phyloP scores from a whole-genome alignment of 2,113 vertebrate genomes.

The Burhinus oedicnemus region DNA sequence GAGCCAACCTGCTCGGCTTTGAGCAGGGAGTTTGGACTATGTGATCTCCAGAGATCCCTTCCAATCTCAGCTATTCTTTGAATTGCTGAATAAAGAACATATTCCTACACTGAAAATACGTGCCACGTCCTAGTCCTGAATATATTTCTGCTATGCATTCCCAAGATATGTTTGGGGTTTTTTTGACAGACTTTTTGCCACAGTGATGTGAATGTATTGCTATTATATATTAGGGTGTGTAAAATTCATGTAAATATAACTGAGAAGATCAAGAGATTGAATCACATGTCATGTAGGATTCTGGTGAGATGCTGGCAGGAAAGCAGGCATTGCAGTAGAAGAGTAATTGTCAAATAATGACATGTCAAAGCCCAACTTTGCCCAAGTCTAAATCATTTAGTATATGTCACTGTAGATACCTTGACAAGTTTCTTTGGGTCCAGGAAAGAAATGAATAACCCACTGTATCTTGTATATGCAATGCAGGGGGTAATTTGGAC shows the following conservation, averaged over 20 bases:
- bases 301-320: slow-evolving; percentile 26
- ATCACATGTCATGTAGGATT: slow-evolving; percentile 17
- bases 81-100: neutral
- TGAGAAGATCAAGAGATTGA: slow-evolving; percentile 43
- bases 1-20: neutral
- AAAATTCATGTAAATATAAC: slow-evolving; percentile 38
- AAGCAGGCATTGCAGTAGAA: slow-evolving; percentile 29
- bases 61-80: neutral
- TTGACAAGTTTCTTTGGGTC: slow-evolving; percentile 63
- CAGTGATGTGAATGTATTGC: neutral
- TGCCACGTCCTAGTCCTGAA: neutral
- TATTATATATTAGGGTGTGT: neutral
- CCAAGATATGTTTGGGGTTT: neutral
- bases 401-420: slow-evolving; percentile 19
- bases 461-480: slow-evolving; percentile 36
- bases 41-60: neutral
- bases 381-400: slow-evolving; percentile 42
- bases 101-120: rapidly evolving
- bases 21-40: neutral
- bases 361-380: slow-evolving; percentile 36
- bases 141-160: neutral
- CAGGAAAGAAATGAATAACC: slow-evolving; percentile 50
- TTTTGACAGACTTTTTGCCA: slow-evolving; percentile 11
- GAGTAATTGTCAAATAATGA: slow-evolving; percentile 40
- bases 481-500: slow-evolving; percentile 50